phyloP scores from a whole-genome alignment of 2,888 invertebrate species.

The Meteorus cinctellus region DNA sequence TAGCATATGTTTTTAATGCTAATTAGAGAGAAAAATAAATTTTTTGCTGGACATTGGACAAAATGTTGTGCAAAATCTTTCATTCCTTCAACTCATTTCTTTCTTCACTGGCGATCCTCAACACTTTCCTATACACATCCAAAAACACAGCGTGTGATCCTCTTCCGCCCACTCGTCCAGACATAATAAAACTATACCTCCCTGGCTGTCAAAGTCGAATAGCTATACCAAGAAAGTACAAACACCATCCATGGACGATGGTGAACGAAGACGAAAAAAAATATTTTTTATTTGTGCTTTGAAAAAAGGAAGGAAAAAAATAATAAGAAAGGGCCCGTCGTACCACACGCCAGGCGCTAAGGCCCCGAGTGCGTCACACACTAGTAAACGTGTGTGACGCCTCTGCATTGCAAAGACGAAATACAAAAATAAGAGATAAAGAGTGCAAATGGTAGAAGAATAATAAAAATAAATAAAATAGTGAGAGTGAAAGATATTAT shows the following conservation, averaged over 20 bases:
- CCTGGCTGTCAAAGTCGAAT: constrained; percentile 58
- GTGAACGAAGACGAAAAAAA: constrained; percentile 34
- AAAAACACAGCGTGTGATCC: constrained; percentile 55
- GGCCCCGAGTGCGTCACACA: constrained; percentile 57
- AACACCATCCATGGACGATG: constrained; percentile 39
- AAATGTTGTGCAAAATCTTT: neutral
- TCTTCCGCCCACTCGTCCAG: constrained; percentile 68
- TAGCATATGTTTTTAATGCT: neutral
- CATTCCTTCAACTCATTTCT: constrained; percentile 5
- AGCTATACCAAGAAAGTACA: constrained; percentile 67
- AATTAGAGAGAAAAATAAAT: constrained; percentile 21
- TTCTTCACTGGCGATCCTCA: neutral
- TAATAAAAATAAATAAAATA: neutral
- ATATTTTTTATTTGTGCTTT: constrained; percentile 33
- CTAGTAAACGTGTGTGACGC: constrained; percentile 30
- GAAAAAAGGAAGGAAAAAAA: neutral
- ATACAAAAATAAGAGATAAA: constrained; percentile 23
- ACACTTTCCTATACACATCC: constrained; percentile 19
- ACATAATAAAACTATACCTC: constrained; percentile 71
- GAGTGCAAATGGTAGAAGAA: constrained; percentile 27
- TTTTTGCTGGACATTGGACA: constrained; percentile 26
- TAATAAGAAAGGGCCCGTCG: constrained; percentile 40
- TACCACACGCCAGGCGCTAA: constrained; percentile 48
- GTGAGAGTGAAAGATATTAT: constrained; percentile 37
- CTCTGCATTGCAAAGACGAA: constrained; percentile 7